Evolutionary conservation across 1,140 invertebrate species (phyloP), one percentile per base, ranked within the genome.

Genomic region (Drosophila repletoides): DNA sequence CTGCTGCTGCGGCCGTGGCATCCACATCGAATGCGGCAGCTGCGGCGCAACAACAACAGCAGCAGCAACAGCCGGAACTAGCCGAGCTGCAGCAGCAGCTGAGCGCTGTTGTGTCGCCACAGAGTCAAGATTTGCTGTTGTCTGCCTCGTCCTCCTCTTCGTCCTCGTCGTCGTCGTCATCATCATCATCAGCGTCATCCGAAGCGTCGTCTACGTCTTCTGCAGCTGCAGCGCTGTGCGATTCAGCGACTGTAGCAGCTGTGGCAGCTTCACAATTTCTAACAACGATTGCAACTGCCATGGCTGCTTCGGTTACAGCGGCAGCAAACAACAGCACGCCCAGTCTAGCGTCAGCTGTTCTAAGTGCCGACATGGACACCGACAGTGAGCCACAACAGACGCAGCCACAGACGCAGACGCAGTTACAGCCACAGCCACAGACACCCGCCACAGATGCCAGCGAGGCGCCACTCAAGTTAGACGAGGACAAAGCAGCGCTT

Each of bases 41-140:
- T 55, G 67, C 61, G 38, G 70, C 73, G 21, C 73, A 80, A 14
- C 43, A 88, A 38, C 43, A 72, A 33, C 80, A 84, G 52, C 80
- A 76, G 45, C 80, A 76, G 36, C 45, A 71, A 56, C 76, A 80
- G 55, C 70, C 72, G 7, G 88, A 89, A 17, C 84, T 89, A 56
- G 77, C 68, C 19, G 81, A 89, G 24, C 52, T 89, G 58, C 87
- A 89, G 52, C 81, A 89, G 38, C 87, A 89, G 60, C 52, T 89
- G 49, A 72, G 55, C 36, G 58, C 48, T 60, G 79, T 83, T 24
- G 79, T 80, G 26, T 21, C 40, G 49, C 61, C 69, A 38, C 72
- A 77, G 17, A 76, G 46, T 60, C 63, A 64, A 19, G 84, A 76
- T 19, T 28, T 68, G n/a, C 22, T 70, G 36, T 65, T 68, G 7